phyloP scores from a whole-genome alignment of 2,113 vertebrate genomes.

The Deroptyus accipitrinus region DNA sequence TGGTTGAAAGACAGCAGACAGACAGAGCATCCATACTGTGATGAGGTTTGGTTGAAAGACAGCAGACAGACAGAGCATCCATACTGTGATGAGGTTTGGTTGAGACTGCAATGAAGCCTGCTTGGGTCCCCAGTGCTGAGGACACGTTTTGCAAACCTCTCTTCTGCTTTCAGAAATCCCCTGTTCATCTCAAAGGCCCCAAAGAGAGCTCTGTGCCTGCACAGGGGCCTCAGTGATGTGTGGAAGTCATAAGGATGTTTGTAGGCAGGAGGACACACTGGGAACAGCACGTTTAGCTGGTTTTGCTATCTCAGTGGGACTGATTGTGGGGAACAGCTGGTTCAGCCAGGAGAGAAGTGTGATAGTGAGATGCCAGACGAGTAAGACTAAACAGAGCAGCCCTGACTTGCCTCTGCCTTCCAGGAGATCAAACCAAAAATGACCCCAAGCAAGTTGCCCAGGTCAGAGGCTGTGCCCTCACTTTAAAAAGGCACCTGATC shows the following conservation, averaged over 20 bases:
- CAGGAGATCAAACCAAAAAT: neutral
- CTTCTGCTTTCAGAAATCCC: neutral
- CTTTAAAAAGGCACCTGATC: neutral
- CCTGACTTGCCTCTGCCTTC: neutral
- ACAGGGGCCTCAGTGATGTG: neutral
- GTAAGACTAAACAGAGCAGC: neutral
- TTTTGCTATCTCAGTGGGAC: conserved; percentile 21
- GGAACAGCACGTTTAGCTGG: conserved; percentile 4
- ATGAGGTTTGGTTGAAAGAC: neutral
- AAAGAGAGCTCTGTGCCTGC: accelerated
- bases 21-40: neutral
- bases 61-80: neutral
- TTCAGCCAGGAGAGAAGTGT: neutral
- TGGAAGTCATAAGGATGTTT: neutral
- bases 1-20: neutral
- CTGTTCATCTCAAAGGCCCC: neutral
- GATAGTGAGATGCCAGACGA: conserved; percentile 30
- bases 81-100: neutral
- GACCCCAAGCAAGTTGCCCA: neutral
- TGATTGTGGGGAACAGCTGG: conserved; percentile 51
- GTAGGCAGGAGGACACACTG: neutral
- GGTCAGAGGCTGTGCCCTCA: neutral
- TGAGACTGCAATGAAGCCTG: neutral
- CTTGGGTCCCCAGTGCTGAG: neutral
- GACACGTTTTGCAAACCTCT: neutral